phyloP scores from a whole-genome alignment of 2,113 vertebrate genomes.

The Vireo altiloquus region DNA sequence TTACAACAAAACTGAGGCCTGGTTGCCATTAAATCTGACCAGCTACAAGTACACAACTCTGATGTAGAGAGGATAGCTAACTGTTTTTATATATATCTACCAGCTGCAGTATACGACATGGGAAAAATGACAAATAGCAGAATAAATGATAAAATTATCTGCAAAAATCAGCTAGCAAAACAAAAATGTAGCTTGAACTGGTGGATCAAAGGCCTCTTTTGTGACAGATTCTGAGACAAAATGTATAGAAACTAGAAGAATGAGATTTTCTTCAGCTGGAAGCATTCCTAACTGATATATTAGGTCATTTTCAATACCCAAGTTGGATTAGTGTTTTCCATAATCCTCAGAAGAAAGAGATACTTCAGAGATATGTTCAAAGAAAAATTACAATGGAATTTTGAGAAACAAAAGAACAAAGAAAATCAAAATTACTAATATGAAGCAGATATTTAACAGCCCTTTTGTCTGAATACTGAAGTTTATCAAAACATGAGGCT shows the following conservation, averaged over 20 bases:
- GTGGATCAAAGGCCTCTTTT: constrained; percentile 22
- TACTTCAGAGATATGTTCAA: constrained; percentile 17
- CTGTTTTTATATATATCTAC: not conserved
- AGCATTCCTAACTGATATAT: constrained; percentile 48
- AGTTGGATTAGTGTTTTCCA: not conserved
- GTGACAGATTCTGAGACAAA: constrained; percentile 30
- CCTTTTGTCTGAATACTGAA: not conserved
- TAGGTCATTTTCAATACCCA: constrained; percentile 32
- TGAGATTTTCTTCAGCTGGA: constrained; percentile 33
- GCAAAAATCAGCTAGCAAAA: constrained; percentile 45
- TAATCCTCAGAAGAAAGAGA: constrained; percentile 50
- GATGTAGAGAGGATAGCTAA: not conserved
- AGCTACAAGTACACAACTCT: not conserved
- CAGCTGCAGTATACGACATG: not conserved
- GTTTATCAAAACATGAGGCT: not conserved
- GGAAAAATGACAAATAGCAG: constrained; percentile 17
- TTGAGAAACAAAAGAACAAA: constrained; percentile 38
- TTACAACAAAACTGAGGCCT: not conserved
- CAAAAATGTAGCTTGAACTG: constrained; percentile 3
- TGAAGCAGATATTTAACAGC: constrained; percentile 10
- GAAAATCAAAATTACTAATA: not conserved
- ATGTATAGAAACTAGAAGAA: not conserved
- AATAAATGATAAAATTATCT: constrained; percentile 27
- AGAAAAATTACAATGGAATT: constrained; percentile 17
- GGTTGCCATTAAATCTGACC: rapidly evolving